phyloP scores from a whole-genome alignment of 2,888 invertebrate genomes.

The Thysanoteuthis rhombus region DNA sequence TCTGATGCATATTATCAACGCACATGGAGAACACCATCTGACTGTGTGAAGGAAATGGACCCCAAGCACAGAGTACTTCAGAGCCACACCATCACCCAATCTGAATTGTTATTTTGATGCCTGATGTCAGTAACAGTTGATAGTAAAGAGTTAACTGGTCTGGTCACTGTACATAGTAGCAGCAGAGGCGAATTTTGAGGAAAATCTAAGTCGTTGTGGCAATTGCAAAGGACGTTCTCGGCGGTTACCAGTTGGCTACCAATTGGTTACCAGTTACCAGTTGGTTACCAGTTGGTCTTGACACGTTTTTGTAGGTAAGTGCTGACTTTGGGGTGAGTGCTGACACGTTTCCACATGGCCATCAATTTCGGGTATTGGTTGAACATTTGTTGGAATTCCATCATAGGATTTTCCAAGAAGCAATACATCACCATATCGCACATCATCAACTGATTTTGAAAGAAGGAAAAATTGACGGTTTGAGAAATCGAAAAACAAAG shows the following conservation, averaged over 20 bases:
- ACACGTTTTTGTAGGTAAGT: not conserved
- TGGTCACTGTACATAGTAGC: not conserved
- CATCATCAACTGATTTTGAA: not conserved
- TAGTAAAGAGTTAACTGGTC: not conserved
- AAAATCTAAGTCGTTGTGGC: not conserved
- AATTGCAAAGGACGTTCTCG: too few species aligned
- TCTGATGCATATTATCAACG: too few species aligned
- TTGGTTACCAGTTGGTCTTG: not conserved
- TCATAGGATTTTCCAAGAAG: not conserved
- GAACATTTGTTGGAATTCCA: not conserved
- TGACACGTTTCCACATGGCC: not conserved
- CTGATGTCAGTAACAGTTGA: too few species aligned
- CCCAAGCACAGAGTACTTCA: too few species aligned
- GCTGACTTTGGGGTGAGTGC: not conserved
- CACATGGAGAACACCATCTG: too few species aligned
- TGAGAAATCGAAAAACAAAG: not conserved
- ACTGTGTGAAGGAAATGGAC: too few species aligned
- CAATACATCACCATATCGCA: not conserved
- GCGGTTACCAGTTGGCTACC: too few species aligned
- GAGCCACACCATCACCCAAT: too few species aligned
- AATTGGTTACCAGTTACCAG: too few species aligned
- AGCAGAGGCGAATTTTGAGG: not conserved
- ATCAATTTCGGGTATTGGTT: not conserved
- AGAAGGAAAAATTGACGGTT: not conserved
- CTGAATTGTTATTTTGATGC: too few species aligned